phyloP scores from a whole-genome alignment of 2,113 vertebrate genomes.

The Trachemys scripta region DNA sequence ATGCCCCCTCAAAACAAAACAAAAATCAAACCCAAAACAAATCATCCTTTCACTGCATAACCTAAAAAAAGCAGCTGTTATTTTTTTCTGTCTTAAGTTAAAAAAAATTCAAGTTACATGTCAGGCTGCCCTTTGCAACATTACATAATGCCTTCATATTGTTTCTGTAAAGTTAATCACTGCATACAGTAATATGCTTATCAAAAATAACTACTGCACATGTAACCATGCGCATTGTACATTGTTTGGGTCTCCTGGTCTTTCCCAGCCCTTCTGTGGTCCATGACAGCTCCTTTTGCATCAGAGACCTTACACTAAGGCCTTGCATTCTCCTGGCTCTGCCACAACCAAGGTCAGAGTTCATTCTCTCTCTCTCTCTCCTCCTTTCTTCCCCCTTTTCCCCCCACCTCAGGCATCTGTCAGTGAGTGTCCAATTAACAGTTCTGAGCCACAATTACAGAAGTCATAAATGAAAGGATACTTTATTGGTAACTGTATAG shows the following conservation, averaged over 20 bases:
- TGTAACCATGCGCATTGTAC: background rate
- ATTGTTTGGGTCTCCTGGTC: background rate
- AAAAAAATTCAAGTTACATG: background rate
- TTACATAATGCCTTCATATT: background rate
- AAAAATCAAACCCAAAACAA: background rate
- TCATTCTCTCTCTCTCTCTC: background rate
- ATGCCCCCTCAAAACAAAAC: background rate
- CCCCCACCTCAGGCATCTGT: background rate
- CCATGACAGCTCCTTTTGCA: background rate
- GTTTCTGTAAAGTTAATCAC: background rate
- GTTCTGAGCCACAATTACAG: background rate
- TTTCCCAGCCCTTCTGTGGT: background rate
- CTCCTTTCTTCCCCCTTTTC: background rate
- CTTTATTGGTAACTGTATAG: fast-evolving
- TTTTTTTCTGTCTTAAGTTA: fast-evolving
- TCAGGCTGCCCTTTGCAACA: fast-evolving
- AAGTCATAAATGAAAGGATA: fast-evolving
- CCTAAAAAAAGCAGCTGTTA: background rate
- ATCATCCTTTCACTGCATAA: background rate
- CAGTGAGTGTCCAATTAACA: background rate
- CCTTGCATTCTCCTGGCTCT: background rate
- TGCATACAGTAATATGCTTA: background rate
- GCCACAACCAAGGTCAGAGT: background rate
- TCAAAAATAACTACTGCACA: background rate
- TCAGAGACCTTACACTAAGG: background rate